Evolutionary conservation across 2,113 vertebrate genomes (phyloP).

Genomic region (Perca schrenkii): DNA sequence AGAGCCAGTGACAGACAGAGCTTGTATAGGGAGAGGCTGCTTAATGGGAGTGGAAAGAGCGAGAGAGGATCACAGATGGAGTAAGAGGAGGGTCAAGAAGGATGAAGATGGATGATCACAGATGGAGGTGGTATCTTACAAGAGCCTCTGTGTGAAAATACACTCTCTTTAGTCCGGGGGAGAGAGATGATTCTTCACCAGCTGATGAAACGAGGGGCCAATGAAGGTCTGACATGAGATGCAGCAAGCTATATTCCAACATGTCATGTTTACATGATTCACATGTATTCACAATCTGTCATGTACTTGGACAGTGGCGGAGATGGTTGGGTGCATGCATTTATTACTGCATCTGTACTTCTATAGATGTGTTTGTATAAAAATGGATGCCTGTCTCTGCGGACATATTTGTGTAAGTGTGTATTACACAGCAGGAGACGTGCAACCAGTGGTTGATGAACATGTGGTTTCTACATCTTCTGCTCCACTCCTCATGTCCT

Average conservation of each 20-base stretch:
- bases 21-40: constrained; percentile 15
- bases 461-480: constrained; percentile 79
- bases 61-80: constrained; percentile 11
- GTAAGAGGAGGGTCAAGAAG: constrained; percentile 21
- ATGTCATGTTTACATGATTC: not conserved
- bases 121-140: constrained; percentile 42
- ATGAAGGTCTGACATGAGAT: not conserved
- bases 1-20: constrained; percentile 42
- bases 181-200: constrained; percentile 24
- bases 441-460: constrained; percentile 57
- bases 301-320: not conserved
- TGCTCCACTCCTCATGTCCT: constrained; percentile 54
- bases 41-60: constrained; percentile 36
- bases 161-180: constrained; percentile 18
- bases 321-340: not conserved
- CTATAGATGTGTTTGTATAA: not conserved
- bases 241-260: not conserved
- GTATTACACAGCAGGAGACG: constrained; percentile 38
- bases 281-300: constrained; percentile 2
- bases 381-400: constrained; percentile 9
- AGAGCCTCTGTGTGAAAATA: constrained; percentile 37
- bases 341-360: not conserved
- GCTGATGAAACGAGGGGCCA: constrained; percentile 21
- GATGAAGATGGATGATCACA: constrained; percentile 35
- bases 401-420: constrained; percentile 1